A percentile compares a stretch with the other conserved stretches of the same genome.
Conservation (phyloP, 2,888 invertebrate species). For the Euplexia lucipara region DNA sequence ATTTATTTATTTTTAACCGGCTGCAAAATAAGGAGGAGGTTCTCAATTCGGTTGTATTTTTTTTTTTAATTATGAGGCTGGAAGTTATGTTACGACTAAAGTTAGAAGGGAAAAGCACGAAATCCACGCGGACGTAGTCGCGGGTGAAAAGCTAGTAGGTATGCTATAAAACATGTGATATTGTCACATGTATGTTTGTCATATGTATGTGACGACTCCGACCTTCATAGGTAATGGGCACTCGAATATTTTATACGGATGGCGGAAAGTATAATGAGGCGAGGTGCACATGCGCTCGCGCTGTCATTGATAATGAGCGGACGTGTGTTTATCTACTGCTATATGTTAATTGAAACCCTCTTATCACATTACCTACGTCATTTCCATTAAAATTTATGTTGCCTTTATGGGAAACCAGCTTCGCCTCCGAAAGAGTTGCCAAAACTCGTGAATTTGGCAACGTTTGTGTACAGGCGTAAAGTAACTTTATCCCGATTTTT, state of each 20-base stretch:
- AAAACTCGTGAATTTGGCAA: slow-evolving; percentile 40
- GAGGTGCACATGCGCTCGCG: slow-evolving; percentile 40
- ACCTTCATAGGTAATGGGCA: slow-evolving; percentile 33
- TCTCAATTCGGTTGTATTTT: too few species aligned
- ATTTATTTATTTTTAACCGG: too few species aligned
- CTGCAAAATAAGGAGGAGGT: too few species aligned
- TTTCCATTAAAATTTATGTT: slow-evolving; percentile 28
- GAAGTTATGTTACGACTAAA: too few species aligned
- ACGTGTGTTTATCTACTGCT: slow-evolving; percentile 48
- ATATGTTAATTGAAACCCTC: slow-evolving; percentile 53
- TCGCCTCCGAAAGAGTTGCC: slow-evolving; percentile 27
- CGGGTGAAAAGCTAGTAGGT: too few species aligned
- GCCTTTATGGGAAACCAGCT: slow-evolving; percentile 13
- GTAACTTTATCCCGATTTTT: slow-evolving; percentile 17
- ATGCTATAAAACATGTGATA: slow-evolving; percentile 36
- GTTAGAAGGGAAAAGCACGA: too few species aligned
- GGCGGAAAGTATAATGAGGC: slow-evolving; percentile 27
- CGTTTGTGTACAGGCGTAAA: slow-evolving; percentile 21
- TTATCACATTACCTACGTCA: slow-evolving; percentile 39
- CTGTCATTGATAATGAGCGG: slow-evolving; percentile 52
- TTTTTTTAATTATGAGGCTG: too few species aligned
- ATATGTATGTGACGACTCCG: slow-evolving; percentile 16
- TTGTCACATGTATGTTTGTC: slow-evolving; percentile 29
- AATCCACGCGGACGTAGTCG: too few species aligned
- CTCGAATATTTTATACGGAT: slow-evolving; percentile 15